Evolutionary conservation across 2,113 vertebrate genomes (phyloP), one percentile per base, ranked within the genome.

Genomic region (Arothron firmamentum): DNA sequence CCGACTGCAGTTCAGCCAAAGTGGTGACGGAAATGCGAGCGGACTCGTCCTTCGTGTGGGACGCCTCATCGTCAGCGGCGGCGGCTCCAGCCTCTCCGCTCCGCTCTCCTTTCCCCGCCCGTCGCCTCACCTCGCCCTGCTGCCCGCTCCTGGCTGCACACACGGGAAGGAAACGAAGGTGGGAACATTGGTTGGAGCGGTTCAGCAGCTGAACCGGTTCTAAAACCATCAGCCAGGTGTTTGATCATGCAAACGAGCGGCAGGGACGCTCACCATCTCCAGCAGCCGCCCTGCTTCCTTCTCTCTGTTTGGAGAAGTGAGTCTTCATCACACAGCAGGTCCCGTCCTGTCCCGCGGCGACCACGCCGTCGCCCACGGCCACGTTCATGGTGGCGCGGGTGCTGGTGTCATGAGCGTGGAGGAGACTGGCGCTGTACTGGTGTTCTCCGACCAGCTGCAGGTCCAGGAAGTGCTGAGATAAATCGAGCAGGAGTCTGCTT

Each of bases 381-480:
- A 98, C 84, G 87, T 92, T 98, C 96, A 98, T 98, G 62, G 93
- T 97, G 68, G 96, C 96, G 1, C 92, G 89, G 0, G 91, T 92
- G 45, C 92, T 92, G 0, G 96, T 98, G 65, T 98, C 96, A 55
- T 96, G 92, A 16, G 88, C 89, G 81, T 97, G 93, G 49, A 96
- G 80, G 60, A 98, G 88, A 5, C 92, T 94, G 62, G 94, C 93
- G 12, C 90, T 92, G 76, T 94, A 89, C 74, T 73, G 87, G 1
- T 23, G 61, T 13, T 92, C 93, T 9, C 85, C 91, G 8, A 92
- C 81, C 78, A 87, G 85, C 78, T 94, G 92, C 52, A 98, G 79
- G 60, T 91, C 91, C 80, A 98, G 86, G 84, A 97, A 97, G 23
- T 96, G 96, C 96, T 98, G 86, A 19, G 77, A 81, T 3, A 79